Conservation (phyloP, 2,797 vertebrate species). For the Adrianichthys oophorus region DNA sequence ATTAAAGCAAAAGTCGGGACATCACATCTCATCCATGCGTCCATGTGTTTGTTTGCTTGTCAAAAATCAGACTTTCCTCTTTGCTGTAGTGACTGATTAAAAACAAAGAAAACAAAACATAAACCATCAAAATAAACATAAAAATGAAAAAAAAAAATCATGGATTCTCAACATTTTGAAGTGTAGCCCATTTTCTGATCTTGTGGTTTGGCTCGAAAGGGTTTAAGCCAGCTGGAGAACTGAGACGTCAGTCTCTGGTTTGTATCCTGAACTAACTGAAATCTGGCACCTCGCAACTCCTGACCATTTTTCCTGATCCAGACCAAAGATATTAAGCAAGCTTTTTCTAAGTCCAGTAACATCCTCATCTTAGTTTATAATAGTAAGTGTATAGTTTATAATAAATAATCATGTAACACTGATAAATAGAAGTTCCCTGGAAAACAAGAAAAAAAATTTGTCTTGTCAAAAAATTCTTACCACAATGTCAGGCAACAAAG, state of each 20-base stretch:
- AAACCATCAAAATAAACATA: background rate
- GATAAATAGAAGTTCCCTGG: no score
- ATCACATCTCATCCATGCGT: constrained; percentile 28
- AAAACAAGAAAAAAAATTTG: no score
- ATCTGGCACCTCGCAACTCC: constrained; percentile 70
- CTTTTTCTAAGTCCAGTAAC: no score
- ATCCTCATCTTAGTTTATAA: no score
- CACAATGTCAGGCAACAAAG: no score
- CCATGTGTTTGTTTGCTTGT: constrained; percentile 6
- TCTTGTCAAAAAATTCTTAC: no score
- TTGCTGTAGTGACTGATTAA: constrained; percentile 28
- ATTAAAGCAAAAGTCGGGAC: constrained; percentile 43
- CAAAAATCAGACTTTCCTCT: constrained; percentile 22
- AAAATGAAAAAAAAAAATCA: no score
- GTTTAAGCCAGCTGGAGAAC: constrained; percentile 37
- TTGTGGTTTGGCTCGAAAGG: constrained; percentile 44
- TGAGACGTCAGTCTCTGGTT: constrained; percentile 69
- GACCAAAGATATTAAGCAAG: constrained; percentile 46
- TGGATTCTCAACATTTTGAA: background rate
- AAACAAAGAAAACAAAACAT: background rate
- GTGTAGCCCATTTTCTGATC: constrained; percentile 25
- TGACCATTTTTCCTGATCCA: constrained; percentile 72
- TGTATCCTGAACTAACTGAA: constrained; percentile 49
- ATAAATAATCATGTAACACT: no score
- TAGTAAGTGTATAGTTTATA: no score